phyloP scores from a whole-genome alignment of 2,888 invertebrate species.

The Margaritifera margaritifera region DNA sequence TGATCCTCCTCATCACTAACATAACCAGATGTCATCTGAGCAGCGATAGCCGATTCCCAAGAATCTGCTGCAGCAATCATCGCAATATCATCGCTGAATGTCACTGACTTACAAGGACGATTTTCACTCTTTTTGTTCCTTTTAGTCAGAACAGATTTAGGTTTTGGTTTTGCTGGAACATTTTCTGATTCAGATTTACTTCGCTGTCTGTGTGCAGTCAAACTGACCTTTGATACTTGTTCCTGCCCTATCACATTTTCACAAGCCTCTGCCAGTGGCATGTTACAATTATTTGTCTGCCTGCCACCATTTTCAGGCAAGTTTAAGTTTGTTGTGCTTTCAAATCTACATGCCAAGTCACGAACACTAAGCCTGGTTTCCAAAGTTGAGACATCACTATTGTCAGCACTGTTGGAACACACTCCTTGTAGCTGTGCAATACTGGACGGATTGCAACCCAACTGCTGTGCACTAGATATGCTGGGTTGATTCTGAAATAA shows the following conservation, averaged over 20 bases:
- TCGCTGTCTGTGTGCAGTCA: constrained; percentile 39
- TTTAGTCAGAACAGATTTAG: constrained; percentile 63
- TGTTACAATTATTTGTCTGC: neutral
- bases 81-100: constrained; percentile 95
- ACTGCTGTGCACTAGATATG: too few species aligned
- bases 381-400: too few species aligned
- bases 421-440: too few species aligned
- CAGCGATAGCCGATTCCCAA: constrained; percentile 13
- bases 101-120: constrained; percentile 83
- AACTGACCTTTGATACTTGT: neutral
- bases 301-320: neutral
- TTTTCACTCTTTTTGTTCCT: constrained; percentile 46
- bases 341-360: constrained; percentile 62
- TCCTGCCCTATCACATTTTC: constrained; percentile 1
- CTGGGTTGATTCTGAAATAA: too few species aligned
- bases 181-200: constrained; percentile 64
- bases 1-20: constrained; percentile 54
- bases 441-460: too few species aligned
- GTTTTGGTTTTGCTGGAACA: constrained; percentile 40
- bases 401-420: too few species aligned
- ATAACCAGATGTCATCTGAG: constrained; percentile 35
- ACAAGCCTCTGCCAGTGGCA: neutral
- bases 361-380: constrained; percentile 43
- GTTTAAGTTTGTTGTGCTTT: constrained; percentile 23
- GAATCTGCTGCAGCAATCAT: constrained; percentile 90